Percentiles rank a stretch among this genome's conserved stretches.
phyloP scores from a whole-genome alignment of 2,888 invertebrate genomes.

The Dolomedes plantarius region DNA sequence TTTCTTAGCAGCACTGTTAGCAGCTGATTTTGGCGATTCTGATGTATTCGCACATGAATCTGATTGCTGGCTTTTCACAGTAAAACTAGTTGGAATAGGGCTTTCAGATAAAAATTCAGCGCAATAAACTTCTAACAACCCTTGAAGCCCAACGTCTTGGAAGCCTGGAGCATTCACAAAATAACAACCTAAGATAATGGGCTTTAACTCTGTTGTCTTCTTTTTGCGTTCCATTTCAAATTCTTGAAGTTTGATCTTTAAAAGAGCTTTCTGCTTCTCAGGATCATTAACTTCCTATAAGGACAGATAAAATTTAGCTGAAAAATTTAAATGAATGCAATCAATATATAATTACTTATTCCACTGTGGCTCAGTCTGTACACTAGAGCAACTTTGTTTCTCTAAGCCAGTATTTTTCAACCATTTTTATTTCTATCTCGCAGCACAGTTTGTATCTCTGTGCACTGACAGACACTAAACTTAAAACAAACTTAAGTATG shows the following conservation, averaged over 20 bases:
- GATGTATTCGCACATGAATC: constrained; percentile 16
- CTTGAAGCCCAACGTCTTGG: constrained; percentile 20
- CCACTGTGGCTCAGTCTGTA: too few species aligned
- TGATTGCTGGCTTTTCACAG: constrained; percentile 24
- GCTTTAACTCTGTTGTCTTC: constrained; percentile 74
- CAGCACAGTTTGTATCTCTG: too few species aligned
- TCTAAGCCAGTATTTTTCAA: too few species aligned
- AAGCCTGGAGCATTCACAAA: constrained; percentile 77
- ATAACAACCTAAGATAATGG: constrained; percentile 71
- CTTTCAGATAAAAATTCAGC: constrained; percentile 33
- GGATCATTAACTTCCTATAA: constrained; percentile 40
- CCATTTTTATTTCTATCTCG: too few species aligned
- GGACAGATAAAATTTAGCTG: background rate
- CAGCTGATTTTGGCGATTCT: constrained; percentile 2
- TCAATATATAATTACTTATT: too few species aligned
- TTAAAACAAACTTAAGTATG: too few species aligned
- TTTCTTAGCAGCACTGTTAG: background rate
- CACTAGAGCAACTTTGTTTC: too few species aligned
- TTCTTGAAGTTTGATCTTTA: constrained; percentile 74
- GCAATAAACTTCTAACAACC: constrained; percentile 21
- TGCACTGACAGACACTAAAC: too few species aligned
- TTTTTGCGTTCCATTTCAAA: constrained; percentile 75
- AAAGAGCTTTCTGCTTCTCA: constrained; percentile 49
- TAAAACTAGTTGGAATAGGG: constrained; percentile 51
- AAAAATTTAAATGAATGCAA: too few species aligned